phyloP scores from a whole-genome alignment of 1,140 invertebrate genomes.

The Oedothorax gibbosus region DNA sequence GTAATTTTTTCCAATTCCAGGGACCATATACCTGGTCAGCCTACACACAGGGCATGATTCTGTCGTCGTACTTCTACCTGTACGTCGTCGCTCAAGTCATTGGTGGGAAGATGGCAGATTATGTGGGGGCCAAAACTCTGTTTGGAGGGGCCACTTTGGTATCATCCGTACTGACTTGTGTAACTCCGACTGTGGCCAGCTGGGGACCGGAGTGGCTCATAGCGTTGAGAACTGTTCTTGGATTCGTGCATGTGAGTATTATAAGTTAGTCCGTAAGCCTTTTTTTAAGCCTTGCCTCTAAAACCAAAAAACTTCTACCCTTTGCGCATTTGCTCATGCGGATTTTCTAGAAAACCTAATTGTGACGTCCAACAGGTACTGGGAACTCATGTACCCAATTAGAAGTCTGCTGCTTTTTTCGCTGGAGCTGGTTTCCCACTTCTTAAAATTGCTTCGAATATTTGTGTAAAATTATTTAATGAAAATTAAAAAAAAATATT shows the following conservation, averaged over 20 bases:
- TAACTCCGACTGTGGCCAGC: slow-evolving; percentile 42
- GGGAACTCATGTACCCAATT: too few relatives aligned
- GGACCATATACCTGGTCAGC: slow-evolving; percentile 58
- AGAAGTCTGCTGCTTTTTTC: too few relatives aligned
- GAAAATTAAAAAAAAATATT: too few relatives aligned
- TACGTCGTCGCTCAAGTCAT: slow-evolving; percentile 86
- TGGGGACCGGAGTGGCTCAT: background rate
- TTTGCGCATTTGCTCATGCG: too few relatives aligned
- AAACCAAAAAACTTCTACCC: too few relatives aligned
- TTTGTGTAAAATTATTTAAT: too few relatives aligned
- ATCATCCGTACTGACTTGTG: slow-evolving; percentile 41
- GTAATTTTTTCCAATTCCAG: slow-evolving; percentile 12
- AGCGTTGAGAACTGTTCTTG: background rate
- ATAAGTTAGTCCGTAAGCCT: too few relatives aligned
- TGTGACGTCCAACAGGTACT: too few relatives aligned
- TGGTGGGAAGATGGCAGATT: slow-evolving; percentile 81
- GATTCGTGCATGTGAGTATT: slow-evolving; percentile 33
- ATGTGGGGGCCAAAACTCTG: slow-evolving; percentile 86
- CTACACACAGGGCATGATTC: slow-evolving; percentile 72
- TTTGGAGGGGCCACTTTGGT: slow-evolving; percentile 73
- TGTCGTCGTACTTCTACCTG: slow-evolving; percentile 88
- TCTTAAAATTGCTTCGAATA: too few relatives aligned
- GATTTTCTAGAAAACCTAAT: too few relatives aligned
- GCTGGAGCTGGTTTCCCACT: too few relatives aligned
- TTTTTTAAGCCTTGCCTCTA: too few relatives aligned